Percentiles rank a stretch among this genome's conserved stretches.
These are phyloP conservation scores for Caenorhabditis wallacei DNA, from an alignment of 2,888 invertebrate species.

Conservation along the genomic window DNA sequence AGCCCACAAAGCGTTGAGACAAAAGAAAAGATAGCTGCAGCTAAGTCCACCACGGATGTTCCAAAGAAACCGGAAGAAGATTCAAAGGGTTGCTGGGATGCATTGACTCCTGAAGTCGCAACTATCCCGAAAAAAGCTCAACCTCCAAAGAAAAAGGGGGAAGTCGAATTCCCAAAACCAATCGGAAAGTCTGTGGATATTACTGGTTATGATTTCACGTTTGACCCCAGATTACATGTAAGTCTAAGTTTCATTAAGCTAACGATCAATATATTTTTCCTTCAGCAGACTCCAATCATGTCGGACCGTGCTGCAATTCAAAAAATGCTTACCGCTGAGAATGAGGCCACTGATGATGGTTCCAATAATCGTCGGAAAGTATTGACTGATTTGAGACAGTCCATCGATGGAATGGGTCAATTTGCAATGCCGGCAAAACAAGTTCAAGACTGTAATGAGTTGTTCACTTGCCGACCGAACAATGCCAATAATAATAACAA, in stretches of 20 bases:
- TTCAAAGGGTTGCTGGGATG: conserved; percentile 29
- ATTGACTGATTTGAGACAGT: conserved; percentile 28
- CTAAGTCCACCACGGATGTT: conserved; percentile 12
- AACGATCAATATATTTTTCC: neutral
- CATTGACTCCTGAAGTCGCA: conserved; percentile 11
- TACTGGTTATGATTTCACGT: conserved; percentile 70
- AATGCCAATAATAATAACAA: conserved; percentile 35
- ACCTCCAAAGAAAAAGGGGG: conserved; percentile 5
- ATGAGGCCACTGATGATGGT: conserved; percentile 69
- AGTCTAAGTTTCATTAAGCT: neutral
- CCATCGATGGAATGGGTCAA: conserved; percentile 44
- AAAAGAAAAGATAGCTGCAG: conserved; percentile 55
- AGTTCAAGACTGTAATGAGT: conserved; percentile 17
- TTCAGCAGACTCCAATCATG: conserved; percentile 19
- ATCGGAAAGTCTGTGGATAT: conserved; percentile 37
- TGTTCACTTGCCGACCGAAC: conserved; percentile 52
- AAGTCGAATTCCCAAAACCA: conserved; percentile 54
- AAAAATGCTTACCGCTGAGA: conserved; percentile 51
- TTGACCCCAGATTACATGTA: conserved; percentile 70
- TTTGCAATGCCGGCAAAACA: conserved; percentile 36
- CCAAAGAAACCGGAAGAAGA: conserved; percentile 21
- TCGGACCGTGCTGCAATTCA: conserved; percentile 49
- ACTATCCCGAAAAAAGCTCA: neutral
- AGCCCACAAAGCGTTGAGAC: conserved; percentile 49
- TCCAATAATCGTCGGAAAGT: conserved; percentile 75